A percentile compares a stretch with the other conserved stretches of the same genome.
Evolutionary conservation across 2,797 vertebrate genomes (phyloP).

Genomic region (Spinibarbus caldwelli): DNA sequence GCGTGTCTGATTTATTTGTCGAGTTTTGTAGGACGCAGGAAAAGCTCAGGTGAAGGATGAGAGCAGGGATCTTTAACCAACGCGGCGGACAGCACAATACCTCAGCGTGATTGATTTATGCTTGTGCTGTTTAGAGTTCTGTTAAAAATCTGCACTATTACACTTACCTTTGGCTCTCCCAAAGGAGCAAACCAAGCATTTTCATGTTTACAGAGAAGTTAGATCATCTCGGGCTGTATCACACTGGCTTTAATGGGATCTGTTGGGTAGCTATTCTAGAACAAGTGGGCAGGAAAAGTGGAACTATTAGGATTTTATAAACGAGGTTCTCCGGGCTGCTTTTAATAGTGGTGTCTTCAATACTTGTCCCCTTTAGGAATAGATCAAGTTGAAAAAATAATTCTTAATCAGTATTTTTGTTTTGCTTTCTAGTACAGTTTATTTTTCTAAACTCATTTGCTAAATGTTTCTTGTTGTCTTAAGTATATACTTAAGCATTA

Average conservation of each 20-base stretch:
- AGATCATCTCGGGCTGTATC: conserved; percentile 17
- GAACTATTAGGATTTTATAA: conserved; percentile 45
- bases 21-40: conserved; percentile 70
- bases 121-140: conserved; percentile 57
- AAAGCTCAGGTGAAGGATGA: conserved; percentile 70
- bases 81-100: conserved; percentile 68
- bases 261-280: conserved; percentile 33
- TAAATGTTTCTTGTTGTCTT: neutral
- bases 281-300: conserved; percentile 23
- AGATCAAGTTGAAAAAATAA: conserved; percentile 12
- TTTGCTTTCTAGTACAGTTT: neutral
- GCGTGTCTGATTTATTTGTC: conserved; percentile 62
- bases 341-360: conserved; percentile 28
- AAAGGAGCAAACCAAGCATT: conserved; percentile 54
- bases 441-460: neutral
- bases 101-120: conserved; percentile 76
- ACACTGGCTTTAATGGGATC: conserved; percentile 4
- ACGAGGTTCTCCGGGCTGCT: conserved; percentile 23
- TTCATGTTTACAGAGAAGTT: conserved; percentile 32
- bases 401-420: neutral
- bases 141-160: conserved; percentile 57
- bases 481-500: neutral
- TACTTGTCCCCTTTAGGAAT: conserved; percentile 21
- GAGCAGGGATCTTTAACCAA: conserved; percentile 63
- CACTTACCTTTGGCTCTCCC: conserved; percentile 53